Conservation (phyloP, 2,113 vertebrate species). For the Scolopax mira region DNA sequence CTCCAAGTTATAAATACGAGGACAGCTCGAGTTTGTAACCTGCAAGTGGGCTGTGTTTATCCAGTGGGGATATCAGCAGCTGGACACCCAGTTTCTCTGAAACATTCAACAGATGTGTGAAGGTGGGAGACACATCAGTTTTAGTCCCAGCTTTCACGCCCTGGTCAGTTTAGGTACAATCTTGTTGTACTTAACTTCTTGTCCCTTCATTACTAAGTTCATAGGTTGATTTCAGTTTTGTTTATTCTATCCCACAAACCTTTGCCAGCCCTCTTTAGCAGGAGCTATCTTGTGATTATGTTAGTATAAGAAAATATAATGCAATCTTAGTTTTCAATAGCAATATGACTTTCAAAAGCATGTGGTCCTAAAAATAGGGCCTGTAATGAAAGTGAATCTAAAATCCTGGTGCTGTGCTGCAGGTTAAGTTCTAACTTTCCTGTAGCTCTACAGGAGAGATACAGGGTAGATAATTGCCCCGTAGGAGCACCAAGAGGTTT, state of each 20-base stretch:
- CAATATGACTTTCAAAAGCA: not conserved
- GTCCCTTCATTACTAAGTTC: not conserved
- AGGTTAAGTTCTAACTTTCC: not conserved
- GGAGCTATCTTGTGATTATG: not conserved
- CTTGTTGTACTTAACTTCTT: not conserved
- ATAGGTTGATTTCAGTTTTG: not conserved
- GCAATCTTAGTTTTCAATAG: not conserved
- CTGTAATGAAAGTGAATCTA: not conserved
- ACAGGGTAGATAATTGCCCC: not conserved
- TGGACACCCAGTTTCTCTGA: not conserved
- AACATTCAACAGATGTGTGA: not conserved
- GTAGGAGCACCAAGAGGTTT: not conserved
- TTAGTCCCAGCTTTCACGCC: not conserved
- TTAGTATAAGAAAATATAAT: not conserved
- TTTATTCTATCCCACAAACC: not conserved
- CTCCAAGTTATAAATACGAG: not conserved
- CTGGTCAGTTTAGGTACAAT: not conserved
- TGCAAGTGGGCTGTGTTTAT: not conserved
- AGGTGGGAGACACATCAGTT: not conserved
- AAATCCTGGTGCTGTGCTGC: not conserved
- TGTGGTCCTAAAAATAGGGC: not conserved
- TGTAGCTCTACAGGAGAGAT: too few relatives aligned
- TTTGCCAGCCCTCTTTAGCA: not conserved
- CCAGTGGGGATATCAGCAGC: not conserved
- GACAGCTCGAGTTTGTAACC: not conserved